Evolutionary conservation across 2,888 invertebrate species (phyloP), one percentile per base, ranked within the genome.

Genomic region (Ellobium chinense): DNA sequence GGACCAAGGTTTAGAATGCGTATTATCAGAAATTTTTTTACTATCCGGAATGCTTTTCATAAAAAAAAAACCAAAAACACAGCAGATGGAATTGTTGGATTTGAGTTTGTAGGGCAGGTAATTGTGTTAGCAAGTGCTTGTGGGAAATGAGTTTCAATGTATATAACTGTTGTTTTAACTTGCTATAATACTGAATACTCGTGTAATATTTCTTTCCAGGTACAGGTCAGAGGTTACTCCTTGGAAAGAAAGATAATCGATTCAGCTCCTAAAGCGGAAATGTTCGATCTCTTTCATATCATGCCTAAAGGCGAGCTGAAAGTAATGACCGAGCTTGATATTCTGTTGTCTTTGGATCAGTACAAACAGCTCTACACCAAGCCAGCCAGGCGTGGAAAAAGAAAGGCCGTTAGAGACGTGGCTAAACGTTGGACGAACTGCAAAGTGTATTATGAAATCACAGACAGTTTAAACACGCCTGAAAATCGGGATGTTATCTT

Each of bases 251-350:
- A 58, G 9, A 74, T 80, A 7, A 1, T 74, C 3, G 68, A 74
- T 68, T 27, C 73, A 2, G 80, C 80, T 9, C 21, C 66, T 7
- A 31, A 74, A 70, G 76, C 68, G 4, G 46, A 66, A 5, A 80
- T 80, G 78, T 78, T 85, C 14, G 81, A 85, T 60, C 37, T 80
- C 2, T 76, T 83, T 34, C 85, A 85, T 68, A 31, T 82, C 46
- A 83, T 78, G 75, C 81, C 78, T 0, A 77, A 82, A 0, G 82
- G 81, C 0, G 76, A 82, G 2, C 46, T 83, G 39, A 78, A 77
- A 54, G 75, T 88, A 12, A 85, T 82, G 74, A 74, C 83, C 56
- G 88, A 89, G 56, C 54, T 85, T 56, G 89, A 89, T 75, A 86
- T 89, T 34, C 29, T 72, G n/a, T 39, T 83, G 63, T 46, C 63